These are phyloP conservation scores for Hypsibius dujardini DNA, from an alignment of 1,140 invertebrate genomes.

Conservation along the genomic window DNA sequence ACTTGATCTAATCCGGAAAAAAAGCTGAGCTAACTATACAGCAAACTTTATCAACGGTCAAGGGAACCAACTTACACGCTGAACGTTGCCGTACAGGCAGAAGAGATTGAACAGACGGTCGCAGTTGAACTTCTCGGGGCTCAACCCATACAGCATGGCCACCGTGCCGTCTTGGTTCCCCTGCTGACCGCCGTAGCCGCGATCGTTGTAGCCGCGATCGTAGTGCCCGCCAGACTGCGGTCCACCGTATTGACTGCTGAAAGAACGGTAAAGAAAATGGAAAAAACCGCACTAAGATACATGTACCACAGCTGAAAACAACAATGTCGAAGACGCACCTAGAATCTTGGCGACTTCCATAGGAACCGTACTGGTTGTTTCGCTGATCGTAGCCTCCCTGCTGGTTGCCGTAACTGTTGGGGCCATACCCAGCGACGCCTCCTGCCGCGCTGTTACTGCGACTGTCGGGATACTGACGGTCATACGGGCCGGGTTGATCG, in stretches of 20 bases:
- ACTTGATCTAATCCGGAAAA: slow-evolving; percentile 58
- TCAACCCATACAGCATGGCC: slow-evolving; percentile 93
- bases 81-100: slow-evolving; percentile 93
- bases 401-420: too few species aligned
- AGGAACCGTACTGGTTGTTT: too few species aligned
- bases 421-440: too few species aligned
- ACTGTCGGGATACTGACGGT: too few species aligned
- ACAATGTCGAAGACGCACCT: too few species aligned
- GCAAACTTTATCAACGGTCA: neutral
- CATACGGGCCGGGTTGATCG: too few species aligned
- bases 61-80: slow-evolving; percentile 53
- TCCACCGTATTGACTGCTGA: neutral
- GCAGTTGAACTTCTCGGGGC: slow-evolving; percentile 76
- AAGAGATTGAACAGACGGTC: slow-evolving; percentile 96
- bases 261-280: too few species aligned
- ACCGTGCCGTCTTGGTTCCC: slow-evolving; percentile 47
- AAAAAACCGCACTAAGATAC: too few species aligned
- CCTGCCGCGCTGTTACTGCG: too few species aligned
- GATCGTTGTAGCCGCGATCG: slow-evolving; percentile 20
- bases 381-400: too few species aligned
- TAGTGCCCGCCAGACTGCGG: slow-evolving; percentile 10
- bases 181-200: slow-evolving; percentile 15
- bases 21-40: neutral
- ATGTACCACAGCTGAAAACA: too few species aligned
- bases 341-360: too few species aligned